A percentile compares a stretch with the other conserved stretches of the same genome.
phyloP scores from a whole-genome alignment of 2,113 vertebrate species.

The Reinhardtius hippoglossoides region DNA sequence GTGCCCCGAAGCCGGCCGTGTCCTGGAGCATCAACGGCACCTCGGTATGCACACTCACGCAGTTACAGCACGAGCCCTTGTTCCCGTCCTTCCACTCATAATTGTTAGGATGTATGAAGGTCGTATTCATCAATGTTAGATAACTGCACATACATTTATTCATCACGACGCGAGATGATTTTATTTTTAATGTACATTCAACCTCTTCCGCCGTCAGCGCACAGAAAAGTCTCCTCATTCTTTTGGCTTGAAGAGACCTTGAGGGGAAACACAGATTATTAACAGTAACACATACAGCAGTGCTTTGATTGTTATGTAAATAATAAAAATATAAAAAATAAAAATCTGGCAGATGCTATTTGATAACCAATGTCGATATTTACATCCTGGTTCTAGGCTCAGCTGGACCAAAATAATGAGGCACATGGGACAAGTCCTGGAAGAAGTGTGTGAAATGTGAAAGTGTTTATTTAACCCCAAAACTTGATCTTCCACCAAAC shows the following conservation, averaged over 20 bases:
- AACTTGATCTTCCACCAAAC: neutral
- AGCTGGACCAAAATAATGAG: neutral
- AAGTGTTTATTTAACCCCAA: neutral
- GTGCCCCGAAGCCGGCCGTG: slow-evolving; percentile 91
- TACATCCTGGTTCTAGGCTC: neutral
- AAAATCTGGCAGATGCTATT: neutral
- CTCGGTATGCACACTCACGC: slow-evolving; percentile 74
- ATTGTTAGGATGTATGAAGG: slow-evolving; percentile 16
- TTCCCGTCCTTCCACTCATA: neutral
- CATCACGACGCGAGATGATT: neutral
- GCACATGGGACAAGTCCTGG: neutral
- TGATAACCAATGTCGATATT: neutral
- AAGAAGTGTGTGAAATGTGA: neutral
- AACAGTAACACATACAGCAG: neutral
- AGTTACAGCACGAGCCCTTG: neutral
- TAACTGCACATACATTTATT: slow-evolving; percentile 24
- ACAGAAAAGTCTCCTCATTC: neutral
- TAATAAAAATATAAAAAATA: neutral
- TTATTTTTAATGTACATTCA: neutral
- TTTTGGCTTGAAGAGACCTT: neutral
- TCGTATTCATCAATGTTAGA: slow-evolving; percentile 16
- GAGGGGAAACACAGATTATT: neutral
- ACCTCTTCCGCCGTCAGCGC: neutral
- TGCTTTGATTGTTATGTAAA: neutral
- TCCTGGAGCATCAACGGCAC: slow-evolving; percentile 92